Conservation (phyloP, 2,888 invertebrate species). For the Mythimna vitellina region DNA sequence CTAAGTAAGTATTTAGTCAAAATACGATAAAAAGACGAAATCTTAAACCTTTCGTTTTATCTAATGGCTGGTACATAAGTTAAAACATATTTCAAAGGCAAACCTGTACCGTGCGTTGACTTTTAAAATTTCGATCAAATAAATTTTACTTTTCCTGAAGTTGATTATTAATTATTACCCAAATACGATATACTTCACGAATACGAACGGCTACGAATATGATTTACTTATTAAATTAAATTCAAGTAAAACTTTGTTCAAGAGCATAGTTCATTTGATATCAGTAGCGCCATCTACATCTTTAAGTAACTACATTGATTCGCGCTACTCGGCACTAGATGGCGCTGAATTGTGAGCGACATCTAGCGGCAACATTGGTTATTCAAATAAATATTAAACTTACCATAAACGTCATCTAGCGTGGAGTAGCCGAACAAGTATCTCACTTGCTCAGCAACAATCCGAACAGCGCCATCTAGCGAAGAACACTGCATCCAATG, state of each 20-base stretch:
- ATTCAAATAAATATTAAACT: conserved; percentile 58
- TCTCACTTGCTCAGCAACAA: conserved; percentile 78
- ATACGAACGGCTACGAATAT: no score
- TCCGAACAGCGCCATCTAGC: conserved; percentile 84
- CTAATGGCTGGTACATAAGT: no score
- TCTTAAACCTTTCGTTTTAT: not conserved
- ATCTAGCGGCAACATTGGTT: not conserved
- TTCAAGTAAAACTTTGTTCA: not conserved
- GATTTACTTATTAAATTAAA: not conserved
- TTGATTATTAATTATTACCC: no score
- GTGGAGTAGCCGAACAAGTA: conserved; percentile 76
- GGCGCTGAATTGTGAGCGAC: conserved; percentile 65
- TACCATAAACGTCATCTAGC: conserved; percentile 82
- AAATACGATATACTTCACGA: no score
- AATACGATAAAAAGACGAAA: not conserved
- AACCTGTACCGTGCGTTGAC: no score
- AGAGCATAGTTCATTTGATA: conserved; percentile 17
- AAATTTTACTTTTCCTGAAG: no score
- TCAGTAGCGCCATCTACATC: conserved; percentile 74
- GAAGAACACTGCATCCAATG: conserved; percentile 88
- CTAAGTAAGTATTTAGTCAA: no score
- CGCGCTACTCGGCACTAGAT: conserved; percentile 69
- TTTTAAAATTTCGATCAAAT: no score
- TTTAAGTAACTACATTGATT: conserved; percentile 40
- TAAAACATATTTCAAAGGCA: no score